Evolutionary conservation across 2,888 invertebrate genomes (phyloP).

Genomic region (Nomada fucata): DNA sequence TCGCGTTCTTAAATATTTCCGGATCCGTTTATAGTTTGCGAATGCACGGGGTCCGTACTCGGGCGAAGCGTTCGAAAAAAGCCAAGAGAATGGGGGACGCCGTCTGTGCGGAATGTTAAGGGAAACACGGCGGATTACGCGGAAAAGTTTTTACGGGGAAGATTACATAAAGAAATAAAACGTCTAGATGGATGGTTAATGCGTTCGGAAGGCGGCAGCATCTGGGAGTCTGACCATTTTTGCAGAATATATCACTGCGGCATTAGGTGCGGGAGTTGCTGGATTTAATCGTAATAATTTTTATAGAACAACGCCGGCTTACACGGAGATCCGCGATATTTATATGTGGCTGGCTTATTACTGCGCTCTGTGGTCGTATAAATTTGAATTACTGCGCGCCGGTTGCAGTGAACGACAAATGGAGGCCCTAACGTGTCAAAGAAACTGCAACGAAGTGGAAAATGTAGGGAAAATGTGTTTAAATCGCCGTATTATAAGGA

Average conservation of each 20-base stretch:
- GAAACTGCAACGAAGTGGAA: neutral
- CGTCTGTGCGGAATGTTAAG: slow-evolving; percentile 52
- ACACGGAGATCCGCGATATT: slow-evolving; percentile 9
- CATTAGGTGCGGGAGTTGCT: slow-evolving; percentile 31
- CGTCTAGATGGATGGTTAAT: slow-evolving; percentile 57
- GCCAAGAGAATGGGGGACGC: slow-evolving; percentile 17
- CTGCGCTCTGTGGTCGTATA: neutral
- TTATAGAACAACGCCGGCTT: slow-evolving; percentile 28
- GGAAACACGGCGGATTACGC: slow-evolving; percentile 51
- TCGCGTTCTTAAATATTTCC: neutral
- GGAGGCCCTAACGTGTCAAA: neutral
- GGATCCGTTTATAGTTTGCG: slow-evolving; percentile 56
- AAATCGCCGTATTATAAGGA: neutral
- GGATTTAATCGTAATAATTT: slow-evolving; percentile 40
- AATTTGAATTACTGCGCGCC: slow-evolving; percentile 5
- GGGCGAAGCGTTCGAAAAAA: slow-evolving; percentile 25
- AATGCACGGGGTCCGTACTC: slow-evolving; percentile 23
- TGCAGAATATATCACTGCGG: slow-evolving; percentile 10
- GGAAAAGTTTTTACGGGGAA: slow-evolving; percentile 59
- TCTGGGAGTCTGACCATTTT: slow-evolving; percentile 16
- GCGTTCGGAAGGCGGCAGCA: slow-evolving; percentile 24
- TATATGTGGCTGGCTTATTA: slow-evolving; percentile 16
- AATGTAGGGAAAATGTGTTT: neutral
- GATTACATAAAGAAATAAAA: slow-evolving; percentile 55
- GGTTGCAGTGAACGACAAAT: neutral